phyloP scores from a whole-genome alignment of 2,888 invertebrate genomes.

The Criorhina ranunculi region DNA sequence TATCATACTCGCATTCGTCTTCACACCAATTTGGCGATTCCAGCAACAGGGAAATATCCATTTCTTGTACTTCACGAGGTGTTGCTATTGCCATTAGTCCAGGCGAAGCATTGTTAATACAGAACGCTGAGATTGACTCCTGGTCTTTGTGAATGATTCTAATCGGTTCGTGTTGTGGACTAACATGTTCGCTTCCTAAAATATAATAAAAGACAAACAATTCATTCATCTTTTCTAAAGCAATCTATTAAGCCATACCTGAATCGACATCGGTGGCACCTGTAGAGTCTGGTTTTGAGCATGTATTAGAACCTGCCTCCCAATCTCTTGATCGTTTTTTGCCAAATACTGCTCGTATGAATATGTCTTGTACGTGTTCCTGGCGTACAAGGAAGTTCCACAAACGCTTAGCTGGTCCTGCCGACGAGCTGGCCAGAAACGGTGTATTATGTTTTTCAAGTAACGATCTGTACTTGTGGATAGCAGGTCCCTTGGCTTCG shows the following conservation, averaged over 20 bases:
- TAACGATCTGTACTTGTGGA: slow-evolving; percentile 96
- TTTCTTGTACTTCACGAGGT: slow-evolving; percentile 98
- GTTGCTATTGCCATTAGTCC: slow-evolving; percentile 96
- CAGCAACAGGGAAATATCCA: slow-evolving; percentile 96
- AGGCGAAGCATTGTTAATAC: slow-evolving; percentile 94
- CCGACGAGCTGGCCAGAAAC: slow-evolving; percentile 90
- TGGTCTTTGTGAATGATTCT: slow-evolving; percentile 99
- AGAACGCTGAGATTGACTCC: slow-evolving; percentile 98
- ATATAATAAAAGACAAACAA: not conserved
- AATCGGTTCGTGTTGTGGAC: slow-evolving; percentile 89
- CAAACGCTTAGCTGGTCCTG: slow-evolving; percentile 91
- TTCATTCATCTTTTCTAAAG: not conserved
- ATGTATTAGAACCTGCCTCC: slow-evolving; percentile 63
- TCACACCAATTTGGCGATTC: slow-evolving; percentile 97
- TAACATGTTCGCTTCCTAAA: slow-evolving; percentile 75
- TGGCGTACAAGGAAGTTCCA: slow-evolving; percentile 98
- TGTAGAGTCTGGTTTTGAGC: slow-evolving; percentile 68
- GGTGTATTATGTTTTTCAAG: slow-evolving; percentile 98
- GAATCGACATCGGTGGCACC: slow-evolving; percentile 60
- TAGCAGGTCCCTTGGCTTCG: slow-evolving; percentile 90
- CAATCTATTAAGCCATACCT: slow-evolving; percentile 19
- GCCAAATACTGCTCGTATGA: slow-evolving; percentile 97
- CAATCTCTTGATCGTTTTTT: slow-evolving; percentile 86
- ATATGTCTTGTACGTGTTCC: slow-evolving; percentile 96
- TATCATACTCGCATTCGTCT: slow-evolving; percentile 98